Evolutionary conservation across 2,888 invertebrate species (phyloP), one percentile per base, ranked within the genome.

Genomic region (Drosophila niveifrons): DNA sequence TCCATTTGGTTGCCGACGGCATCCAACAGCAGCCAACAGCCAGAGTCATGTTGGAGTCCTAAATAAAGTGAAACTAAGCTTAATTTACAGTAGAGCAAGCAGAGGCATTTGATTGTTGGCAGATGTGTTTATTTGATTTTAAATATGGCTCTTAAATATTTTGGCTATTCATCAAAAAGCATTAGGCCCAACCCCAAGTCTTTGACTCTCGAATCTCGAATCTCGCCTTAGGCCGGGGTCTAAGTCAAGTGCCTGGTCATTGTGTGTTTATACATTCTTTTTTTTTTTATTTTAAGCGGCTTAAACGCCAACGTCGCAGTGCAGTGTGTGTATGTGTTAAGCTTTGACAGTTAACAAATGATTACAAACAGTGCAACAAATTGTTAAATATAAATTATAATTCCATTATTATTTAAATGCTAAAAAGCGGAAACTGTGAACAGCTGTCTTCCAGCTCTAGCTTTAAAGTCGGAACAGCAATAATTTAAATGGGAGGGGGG

Each of bases 361-460:
- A 90, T 90, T 88, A 90, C 89, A 88, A 77, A 85, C 73, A 89
- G 86, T 88, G 77, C 88, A 82, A 89, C 84, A 89, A 85, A 85
- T 85, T 89, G 84, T 77, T 82, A 71, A 79, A 85, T 73, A 88
- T 89, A 89, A 87, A 84, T 89, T 89, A 83, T 83, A 78, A 78
- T 75, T 89, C 88, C 73, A 87, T 89, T 83, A 83, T 83, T 78
- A 83, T 83, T 84, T 89, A 89, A 88, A 88, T 89, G 80, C 66
- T 50, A 64, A n/a, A n/a, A n/a, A 72, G 71, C 85, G 88, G 88
- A 83, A 84, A 65, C 82, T 66, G 72, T 72, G 57, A 83, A 72
- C 84, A 71, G 87, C 80, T 80, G 88, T 41, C 23, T n/a, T 53
- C 51, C 41, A 80, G 55, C 72, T 66, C 75, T 67, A 39, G 71